Conservation (phyloP, 2,888 invertebrate species). For the Rhagonycha fulva region DNA sequence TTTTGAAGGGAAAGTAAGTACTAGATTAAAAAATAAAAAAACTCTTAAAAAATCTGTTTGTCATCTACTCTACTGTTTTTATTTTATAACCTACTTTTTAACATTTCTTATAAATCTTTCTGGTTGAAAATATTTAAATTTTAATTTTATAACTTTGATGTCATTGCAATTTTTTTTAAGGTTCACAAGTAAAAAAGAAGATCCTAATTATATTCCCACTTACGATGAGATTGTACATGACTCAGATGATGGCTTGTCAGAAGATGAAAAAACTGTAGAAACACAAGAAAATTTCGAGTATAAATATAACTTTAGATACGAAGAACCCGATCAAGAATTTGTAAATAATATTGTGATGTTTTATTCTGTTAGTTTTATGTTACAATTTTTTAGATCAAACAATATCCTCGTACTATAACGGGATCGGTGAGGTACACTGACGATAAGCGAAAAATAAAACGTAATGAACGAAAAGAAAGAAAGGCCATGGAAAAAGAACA, state of each 20-base stretch:
- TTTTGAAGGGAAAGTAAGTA: constrained; percentile 77
- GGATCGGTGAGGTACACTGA: constrained; percentile 78
- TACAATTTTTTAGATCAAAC: constrained; percentile 66
- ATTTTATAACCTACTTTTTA: too few species aligned
- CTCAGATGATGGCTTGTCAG: constrained; percentile 65
- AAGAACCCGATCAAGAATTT: constrained; percentile 93
- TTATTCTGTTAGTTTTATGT: constrained; percentile 25
- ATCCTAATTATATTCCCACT: constrained; percentile 59
- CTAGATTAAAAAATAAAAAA: too few species aligned
- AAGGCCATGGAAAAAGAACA: constrained; percentile 78
- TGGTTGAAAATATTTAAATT: not conserved
- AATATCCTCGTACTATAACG: constrained; percentile 88
- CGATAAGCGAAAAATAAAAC: constrained; percentile 76
- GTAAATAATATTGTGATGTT: constrained; percentile 55
- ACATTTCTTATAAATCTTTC: too few species aligned
- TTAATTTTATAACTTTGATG: too few species aligned
- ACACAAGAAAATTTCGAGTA: constrained; percentile 90
- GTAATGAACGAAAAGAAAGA: constrained; percentile 73
- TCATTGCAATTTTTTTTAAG: constrained; percentile 41
- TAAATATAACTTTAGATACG: constrained; percentile 94
- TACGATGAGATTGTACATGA: constrained; percentile 71
- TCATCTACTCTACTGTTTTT: too few species aligned
- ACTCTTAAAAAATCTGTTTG: too few species aligned
- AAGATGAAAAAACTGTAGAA: constrained; percentile 79
- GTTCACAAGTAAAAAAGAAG: constrained; percentile 51